Percentiles rank a stretch among this genome's conserved stretches.
These are phyloP conservation scores for Chondrilla cf. caribensis DNA, from an alignment of 37 sponge, comb jelly and placozoan genomes.

Conservation along the genomic window DNA sequence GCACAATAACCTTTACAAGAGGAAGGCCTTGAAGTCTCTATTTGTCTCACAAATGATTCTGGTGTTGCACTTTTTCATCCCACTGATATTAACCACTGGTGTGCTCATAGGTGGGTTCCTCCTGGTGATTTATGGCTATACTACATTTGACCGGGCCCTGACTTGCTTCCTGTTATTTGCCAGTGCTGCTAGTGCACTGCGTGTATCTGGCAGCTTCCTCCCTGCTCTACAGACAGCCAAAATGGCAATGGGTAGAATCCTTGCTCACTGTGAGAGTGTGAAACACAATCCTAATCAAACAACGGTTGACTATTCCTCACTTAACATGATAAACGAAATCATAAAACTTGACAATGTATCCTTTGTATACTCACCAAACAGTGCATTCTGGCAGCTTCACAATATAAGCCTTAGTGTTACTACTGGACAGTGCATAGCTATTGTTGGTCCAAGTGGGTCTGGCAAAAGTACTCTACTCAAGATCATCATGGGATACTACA, in stretches of 20 bases:
- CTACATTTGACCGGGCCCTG: slow-evolving; percentile 28
- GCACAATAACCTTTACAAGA: not conserved
- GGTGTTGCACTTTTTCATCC: slow-evolving; percentile 16
- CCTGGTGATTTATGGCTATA: not conserved
- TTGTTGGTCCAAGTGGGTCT: slow-evolving; percentile 61
- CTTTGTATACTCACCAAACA: slow-evolving; percentile 35
- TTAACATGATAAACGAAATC: not conserved
- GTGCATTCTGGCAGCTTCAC: slow-evolving; percentile 59
- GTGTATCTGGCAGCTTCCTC: slow-evolving; percentile 15
- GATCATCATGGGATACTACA: slow-evolving; percentile 39
- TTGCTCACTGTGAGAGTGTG: not conserved
- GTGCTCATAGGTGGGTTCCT: slow-evolving; percentile 25
- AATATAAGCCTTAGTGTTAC: slow-evolving; percentile 37
- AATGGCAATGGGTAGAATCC: slow-evolving; percentile 30
- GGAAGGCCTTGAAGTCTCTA: slow-evolving; percentile 18
- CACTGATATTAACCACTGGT: not conserved
- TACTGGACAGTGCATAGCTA: slow-evolving; percentile 44
- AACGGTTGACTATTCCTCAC: not conserved
- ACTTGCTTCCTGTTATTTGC: slow-evolving; percentile 22
- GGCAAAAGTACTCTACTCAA: slow-evolving; percentile 73
- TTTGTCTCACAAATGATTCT: slow-evolving; percentile 16
- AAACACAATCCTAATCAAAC: not conserved
- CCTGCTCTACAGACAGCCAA: slow-evolving; percentile 31
- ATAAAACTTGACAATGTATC: slow-evolving; percentile 41
- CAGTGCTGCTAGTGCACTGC: slow-evolving; percentile 2